Conservation (phyloP, 2,113 vertebrate species). For the Choloepus hoffmanni region DNA sequence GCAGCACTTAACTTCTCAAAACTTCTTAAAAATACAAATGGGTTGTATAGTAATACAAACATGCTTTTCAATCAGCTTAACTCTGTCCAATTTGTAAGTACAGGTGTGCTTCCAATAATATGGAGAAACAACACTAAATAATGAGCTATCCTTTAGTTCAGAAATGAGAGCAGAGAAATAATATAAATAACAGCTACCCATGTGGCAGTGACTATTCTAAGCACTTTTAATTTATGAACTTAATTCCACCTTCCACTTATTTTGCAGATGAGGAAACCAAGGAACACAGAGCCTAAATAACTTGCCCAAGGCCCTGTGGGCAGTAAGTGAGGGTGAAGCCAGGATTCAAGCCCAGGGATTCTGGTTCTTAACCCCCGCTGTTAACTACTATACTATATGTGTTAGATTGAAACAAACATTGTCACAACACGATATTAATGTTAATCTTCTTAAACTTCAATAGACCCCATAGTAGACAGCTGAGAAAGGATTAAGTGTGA, state of each 20-base stretch:
- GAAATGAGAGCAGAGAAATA: background rate
- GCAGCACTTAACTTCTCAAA: background rate
- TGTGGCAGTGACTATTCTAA: background rate
- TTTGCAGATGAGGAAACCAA: background rate
- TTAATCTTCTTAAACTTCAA: conserved; percentile 1
- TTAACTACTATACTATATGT: background rate
- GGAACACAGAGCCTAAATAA: background rate
- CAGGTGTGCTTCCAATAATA: background rate
- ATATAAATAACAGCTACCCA: background rate
- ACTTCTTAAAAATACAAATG: background rate
- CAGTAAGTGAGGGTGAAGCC: background rate
- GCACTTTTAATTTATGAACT: background rate
- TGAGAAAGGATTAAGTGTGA: background rate
- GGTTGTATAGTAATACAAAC: background rate
- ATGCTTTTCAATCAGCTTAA: background rate
- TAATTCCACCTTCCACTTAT: background rate
- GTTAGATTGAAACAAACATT: background rate
- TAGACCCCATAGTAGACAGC: background rate
- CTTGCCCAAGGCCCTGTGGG: background rate
- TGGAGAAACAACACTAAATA: background rate
- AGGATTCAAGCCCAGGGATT: background rate
- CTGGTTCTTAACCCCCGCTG: background rate
- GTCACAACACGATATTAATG: background rate
- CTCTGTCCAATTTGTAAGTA: background rate
- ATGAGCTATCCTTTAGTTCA: background rate